Evolutionary conservation across 2,797 vertebrate genomes (phyloP), one percentile per base, ranked within the genome.

Genomic region (Sphaeramia orbicularis): DNA sequence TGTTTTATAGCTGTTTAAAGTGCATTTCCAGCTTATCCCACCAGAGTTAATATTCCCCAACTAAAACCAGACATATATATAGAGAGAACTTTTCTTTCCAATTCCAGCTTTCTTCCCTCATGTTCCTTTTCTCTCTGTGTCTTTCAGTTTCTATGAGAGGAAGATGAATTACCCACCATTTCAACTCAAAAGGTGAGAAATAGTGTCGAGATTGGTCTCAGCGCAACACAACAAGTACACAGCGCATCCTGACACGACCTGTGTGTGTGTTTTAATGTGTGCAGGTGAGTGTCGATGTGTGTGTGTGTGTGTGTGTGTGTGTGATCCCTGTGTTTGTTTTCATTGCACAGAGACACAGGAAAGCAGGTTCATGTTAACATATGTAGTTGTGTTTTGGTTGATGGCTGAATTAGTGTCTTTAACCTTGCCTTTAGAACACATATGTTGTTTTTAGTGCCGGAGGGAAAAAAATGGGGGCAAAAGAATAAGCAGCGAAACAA

Each of bases 41-140:
- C 21, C 4, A 24, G 2, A 24, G 21, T 24, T 24, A 24, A 24
- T 24, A 24, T 24, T 24, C 21, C 21, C 21, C 21, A 24, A 24
- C 87, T 92, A 90, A 92, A 92, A 93, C 91, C 87, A 60, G 43
- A 78, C 80, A 71, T 82, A 76, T 19, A 48, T 47, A 71, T 14
- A 62, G 41, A 71, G 82, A 83, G 81, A 84, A 50, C 21, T 21
- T 41, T 63, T n/a, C 6, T 58, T 52, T 36, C 0, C 24, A 13
- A 6, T 38, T 49, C 2, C 32, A 41, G 30, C 32, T 9, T 38
- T 32, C 15, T 11, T 6, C 18, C 32, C 19, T 30, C 21, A 27
- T 10, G 36, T 14, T 10, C 35, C 10, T 35, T 37, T 50, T 45
- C 21, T 71, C 36, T 64, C 3, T 42, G 9, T 35, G 12, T 56